Percentiles rank a stretch among this genome's conserved stretches.
These are phyloP conservation scores for Ptyas mucosa DNA, from an alignment of 2,113 vertebrate genomes.

Conservation along the genomic window DNA sequence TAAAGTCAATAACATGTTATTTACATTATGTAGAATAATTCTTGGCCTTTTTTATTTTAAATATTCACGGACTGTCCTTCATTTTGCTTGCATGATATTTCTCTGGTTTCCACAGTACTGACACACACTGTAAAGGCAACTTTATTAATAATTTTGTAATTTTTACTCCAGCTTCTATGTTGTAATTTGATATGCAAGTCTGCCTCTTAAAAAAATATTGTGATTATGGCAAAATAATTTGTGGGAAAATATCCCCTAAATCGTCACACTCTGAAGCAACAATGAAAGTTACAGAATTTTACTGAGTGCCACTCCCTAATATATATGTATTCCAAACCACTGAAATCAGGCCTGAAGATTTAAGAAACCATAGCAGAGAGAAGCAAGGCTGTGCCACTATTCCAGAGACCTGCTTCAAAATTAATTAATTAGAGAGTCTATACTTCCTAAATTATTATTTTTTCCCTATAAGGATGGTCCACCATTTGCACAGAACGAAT, in stretches of 20 bases:
- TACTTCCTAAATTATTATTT: neutral
- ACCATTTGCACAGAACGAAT: neutral
- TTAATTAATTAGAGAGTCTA: neutral
- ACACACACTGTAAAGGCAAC: neutral
- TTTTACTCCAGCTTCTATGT: neutral
- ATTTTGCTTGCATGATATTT: neutral
- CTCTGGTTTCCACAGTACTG: neutral
- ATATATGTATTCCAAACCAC: neutral
- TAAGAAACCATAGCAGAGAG: neutral
- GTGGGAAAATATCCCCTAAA: neutral
- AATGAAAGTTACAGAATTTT: neutral
- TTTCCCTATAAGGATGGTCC: neutral
- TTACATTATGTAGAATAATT: neutral
- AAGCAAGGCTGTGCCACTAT: neutral
- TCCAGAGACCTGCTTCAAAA: neutral
- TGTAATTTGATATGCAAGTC: neutral
- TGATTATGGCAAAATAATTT: neutral
- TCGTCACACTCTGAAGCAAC: neutral
- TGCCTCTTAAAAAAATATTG: neutral
- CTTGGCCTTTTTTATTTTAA: neutral
- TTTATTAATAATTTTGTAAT: neutral
- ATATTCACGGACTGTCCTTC: neutral
- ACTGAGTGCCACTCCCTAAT: neutral
- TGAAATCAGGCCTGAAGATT: neutral
- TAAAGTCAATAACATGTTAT: neutral